A percentile compares a stretch with the other conserved stretches of the same genome.
These are phyloP conservation scores for Wasmannia auropunctata DNA, from an alignment of 1,140 invertebrate genomes.

Conservation along the genomic window DNA sequence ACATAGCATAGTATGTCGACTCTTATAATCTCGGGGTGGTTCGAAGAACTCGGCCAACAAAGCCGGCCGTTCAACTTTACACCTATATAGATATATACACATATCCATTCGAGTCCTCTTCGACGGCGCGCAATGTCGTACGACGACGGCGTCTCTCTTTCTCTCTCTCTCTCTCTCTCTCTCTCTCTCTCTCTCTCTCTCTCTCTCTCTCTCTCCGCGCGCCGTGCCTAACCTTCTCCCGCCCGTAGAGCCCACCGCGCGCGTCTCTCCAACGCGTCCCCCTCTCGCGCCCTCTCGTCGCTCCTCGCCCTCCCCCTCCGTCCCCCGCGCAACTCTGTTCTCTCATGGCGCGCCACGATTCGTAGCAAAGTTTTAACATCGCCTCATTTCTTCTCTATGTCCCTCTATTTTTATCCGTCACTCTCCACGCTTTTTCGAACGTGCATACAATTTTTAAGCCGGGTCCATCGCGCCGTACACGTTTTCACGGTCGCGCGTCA, in stretches of 20 bases:
- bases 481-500: conserved; percentile 59
- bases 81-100: too few species aligned
- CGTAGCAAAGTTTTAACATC: conserved; percentile 83
- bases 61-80: conserved; percentile 1
- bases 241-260: conserved; percentile 1
- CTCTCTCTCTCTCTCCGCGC: neutral
- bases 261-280: conserved; percentile 37
- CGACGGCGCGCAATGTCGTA: too few species aligned
- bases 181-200: neutral
- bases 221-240: conserved; percentile 48
- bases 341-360: conserved; percentile 74
- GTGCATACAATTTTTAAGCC: conserved; percentile 80
- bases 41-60: conserved; percentile 22
- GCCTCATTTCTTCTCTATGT: conserved; percentile 63
- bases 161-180: too few species aligned
- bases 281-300: conserved; percentile 2
- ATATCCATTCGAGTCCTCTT: neutral
- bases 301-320: conserved; percentile 44
- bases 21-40: neutral
- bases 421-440: conserved; percentile 43
- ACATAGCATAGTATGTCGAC: neutral
- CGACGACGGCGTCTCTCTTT: neutral
- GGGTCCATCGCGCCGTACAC: conserved; percentile 78
- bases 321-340: neutral
- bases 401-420: neutral